Conservation (phyloP, 2,888 invertebrate species). For the Nysson spinosus region DNA sequence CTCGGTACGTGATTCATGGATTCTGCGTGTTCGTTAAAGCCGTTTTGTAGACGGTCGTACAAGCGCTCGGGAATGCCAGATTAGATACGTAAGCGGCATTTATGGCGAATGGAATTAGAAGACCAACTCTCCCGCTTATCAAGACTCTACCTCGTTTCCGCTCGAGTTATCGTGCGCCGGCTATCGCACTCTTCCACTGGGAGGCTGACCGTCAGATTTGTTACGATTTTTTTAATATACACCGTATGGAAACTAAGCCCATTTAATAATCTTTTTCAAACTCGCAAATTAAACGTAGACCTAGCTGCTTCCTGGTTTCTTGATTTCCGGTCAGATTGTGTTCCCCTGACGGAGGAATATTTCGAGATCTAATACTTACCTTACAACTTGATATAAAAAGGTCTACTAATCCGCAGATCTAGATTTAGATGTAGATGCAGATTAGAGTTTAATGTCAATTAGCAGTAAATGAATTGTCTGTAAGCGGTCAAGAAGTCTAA, state of each 20-base stretch:
- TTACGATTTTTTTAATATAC: conserved; percentile 1
- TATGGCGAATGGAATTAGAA: conserved; percentile 66
- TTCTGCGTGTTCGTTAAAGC: conserved; percentile 60
- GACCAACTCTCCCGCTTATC: conserved; percentile 59
- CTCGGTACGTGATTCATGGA: conserved; percentile 62
- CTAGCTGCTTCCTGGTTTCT: no score
- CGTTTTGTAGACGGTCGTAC: conserved; percentile 47
- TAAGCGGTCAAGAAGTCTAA: no score
- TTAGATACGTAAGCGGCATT: conserved; percentile 70
- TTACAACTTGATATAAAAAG: no score
- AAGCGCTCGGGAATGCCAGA: conserved; percentile 60
- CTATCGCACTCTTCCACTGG: conserved; percentile 30
- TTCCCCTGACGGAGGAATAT: no score
- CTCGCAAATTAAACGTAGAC: no score
- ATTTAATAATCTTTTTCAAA: no score
- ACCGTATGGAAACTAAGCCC: no score
- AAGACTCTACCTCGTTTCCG: conserved; percentile 57
- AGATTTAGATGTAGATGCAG: no score
- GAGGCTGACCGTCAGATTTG: conserved; percentile 29
- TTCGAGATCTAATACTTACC: no score
- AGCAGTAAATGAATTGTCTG: background rate
- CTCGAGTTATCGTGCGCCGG: conserved; percentile 46
- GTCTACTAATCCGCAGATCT: no score
- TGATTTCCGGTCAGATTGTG: no score
- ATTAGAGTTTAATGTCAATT: no score